A percentile compares a stretch with the other conserved stretches of the same genome.
phyloP scores from a whole-genome alignment of 2,797 vertebrate genomes.

The Rhyacichthys aspro region DNA sequence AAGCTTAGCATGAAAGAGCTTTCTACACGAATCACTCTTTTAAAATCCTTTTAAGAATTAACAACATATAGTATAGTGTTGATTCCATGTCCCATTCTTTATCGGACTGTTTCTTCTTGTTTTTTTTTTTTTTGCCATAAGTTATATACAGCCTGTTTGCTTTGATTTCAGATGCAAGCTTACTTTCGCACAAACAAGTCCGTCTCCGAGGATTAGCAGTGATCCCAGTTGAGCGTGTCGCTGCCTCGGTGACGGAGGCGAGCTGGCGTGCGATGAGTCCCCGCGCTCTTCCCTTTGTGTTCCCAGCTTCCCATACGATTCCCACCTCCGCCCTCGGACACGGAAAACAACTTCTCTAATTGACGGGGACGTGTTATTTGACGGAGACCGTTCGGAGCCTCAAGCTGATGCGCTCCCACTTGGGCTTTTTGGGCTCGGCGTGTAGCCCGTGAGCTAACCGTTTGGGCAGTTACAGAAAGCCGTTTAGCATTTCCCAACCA shows the following conservation, averaged over 20 bases:
- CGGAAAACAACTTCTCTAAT: conserved; percentile 65
- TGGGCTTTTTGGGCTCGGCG: conserved; percentile 5
- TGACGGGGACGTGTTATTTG: conserved; percentile 42
- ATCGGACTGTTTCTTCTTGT: conserved; percentile 16
- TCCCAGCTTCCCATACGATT: conserved; percentile 55
- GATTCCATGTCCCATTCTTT: not conserved
- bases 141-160: conserved; percentile 15
- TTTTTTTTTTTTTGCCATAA: conserved; percentile 10
- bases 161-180: conserved; percentile 36
- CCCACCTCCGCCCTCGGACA: conserved; percentile 40
- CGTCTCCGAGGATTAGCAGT: conserved; percentile 26
- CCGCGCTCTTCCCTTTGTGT: conserved; percentile 40
- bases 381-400: conserved; percentile 35
- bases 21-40: not conserved
- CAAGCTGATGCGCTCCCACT: conserved; percentile 25
- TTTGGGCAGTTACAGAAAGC: conserved; percentile 24
- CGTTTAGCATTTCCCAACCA: conserved; percentile 33
- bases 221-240: conserved; percentile 47
- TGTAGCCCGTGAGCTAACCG: conserved; percentile 43
- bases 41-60: not conserved
- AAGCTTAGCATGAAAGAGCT: not conserved
- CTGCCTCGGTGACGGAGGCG: conserved; percentile 55
- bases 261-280: conserved; percentile 45
- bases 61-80: not conserved
- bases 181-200: conserved; percentile 44